These are phyloP conservation scores for Pyrgilauda ruficollis DNA, from an alignment of 2,113 vertebrate species.

Conservation along the genomic window DNA sequence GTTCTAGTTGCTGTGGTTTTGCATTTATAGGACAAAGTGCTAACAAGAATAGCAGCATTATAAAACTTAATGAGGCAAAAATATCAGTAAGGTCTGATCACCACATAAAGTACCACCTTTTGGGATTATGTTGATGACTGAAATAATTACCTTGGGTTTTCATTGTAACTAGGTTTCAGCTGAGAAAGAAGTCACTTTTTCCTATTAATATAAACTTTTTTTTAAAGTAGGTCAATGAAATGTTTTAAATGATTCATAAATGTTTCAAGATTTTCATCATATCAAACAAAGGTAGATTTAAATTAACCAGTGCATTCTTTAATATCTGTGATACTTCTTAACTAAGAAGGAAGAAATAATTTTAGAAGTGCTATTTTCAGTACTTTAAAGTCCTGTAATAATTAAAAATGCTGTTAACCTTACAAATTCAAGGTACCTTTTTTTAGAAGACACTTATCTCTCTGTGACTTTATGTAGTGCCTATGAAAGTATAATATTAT, in stretches of 20 bases:
- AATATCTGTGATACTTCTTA: not conserved
- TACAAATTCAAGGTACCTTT: not conserved
- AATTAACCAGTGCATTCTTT: not conserved
- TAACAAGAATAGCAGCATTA: slow-evolving; percentile 52
- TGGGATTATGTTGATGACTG: slow-evolving; percentile 46
- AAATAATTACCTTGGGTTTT: slow-evolving; percentile 30
- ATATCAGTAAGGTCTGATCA: slow-evolving; percentile 33
- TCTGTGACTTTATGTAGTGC: not conserved
- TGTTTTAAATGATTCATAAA: slow-evolving; percentile 11
- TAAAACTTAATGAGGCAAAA: slow-evolving; percentile 62
- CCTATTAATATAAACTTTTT: not conserved
- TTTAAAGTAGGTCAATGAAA: not conserved
- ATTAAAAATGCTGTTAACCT: not conserved
- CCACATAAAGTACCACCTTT: slow-evolving; percentile 48
- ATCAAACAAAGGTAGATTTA: not conserved
- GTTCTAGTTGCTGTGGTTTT: slow-evolving; percentile 50
- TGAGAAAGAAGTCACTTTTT: not conserved
- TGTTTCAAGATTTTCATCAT: slow-evolving; percentile 7
- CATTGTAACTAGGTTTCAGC: not conserved
- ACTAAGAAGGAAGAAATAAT: not conserved
- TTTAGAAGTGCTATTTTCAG: not conserved
- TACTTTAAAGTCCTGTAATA: not conserved
- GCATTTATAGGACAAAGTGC: slow-evolving; percentile 54
- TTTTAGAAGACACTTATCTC: not conserved
- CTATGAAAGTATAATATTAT: not conserved